These are phyloP conservation scores for Blera fallax DNA, from an alignment of 2,888 invertebrate species.

Conservation along the genomic window DNA sequence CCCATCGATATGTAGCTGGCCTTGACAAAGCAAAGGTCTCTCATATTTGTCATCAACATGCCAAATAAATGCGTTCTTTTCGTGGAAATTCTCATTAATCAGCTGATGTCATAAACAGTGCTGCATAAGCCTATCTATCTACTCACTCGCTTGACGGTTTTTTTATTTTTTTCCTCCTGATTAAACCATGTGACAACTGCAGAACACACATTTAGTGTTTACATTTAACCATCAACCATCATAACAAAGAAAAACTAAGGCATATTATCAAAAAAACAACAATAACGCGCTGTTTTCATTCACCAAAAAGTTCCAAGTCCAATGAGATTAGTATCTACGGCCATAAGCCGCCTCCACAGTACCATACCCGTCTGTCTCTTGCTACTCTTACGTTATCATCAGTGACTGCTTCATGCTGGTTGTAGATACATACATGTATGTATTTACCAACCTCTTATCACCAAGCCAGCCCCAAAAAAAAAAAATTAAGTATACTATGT, in stretches of 20 bases:
- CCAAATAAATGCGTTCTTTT: neutral
- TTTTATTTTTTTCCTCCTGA: neutral
- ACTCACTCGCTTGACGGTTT: neutral
- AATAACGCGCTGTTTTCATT: slow-evolving; percentile 15
- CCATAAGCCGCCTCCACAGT: slow-evolving; percentile 30
- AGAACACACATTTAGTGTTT: neutral
- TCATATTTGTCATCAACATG: neutral
- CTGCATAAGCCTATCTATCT: neutral
- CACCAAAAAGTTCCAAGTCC: slow-evolving; percentile 47
- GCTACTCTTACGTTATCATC: slow-evolving; percentile 13
- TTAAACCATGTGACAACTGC: slow-evolving; percentile 31
- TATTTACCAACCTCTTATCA: slow-evolving; percentile 41
- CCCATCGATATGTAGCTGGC: neutral
- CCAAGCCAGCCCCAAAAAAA: neutral
- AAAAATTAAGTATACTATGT: slow-evolving; percentile 3
- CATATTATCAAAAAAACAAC: slow-evolving; percentile 1
- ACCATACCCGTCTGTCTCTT: neutral
- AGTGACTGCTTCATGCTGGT: neutral
- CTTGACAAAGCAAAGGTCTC: neutral
- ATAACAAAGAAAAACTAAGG: neutral
- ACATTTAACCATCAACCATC: neutral
- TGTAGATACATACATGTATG: neutral
- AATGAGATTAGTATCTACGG: slow-evolving; percentile 39
- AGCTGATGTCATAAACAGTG: neutral
- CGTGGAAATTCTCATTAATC: neutral